These are phyloP conservation scores for Drosophila aldrichi DNA, from an alignment of 2,888 invertebrate species.

Conservation along the genomic window DNA sequence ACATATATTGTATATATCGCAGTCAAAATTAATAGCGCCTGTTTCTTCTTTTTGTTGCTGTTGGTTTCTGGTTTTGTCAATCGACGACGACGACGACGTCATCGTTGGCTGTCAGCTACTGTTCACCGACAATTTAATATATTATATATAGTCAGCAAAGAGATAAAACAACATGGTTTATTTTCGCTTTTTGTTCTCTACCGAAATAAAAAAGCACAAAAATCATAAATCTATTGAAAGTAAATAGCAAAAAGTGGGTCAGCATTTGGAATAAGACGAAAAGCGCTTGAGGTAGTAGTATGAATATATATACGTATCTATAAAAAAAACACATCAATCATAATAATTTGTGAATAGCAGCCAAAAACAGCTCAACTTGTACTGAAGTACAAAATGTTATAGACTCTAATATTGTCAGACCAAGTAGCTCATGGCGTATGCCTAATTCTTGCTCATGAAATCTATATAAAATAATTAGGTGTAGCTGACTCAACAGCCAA, in stretches of 20 bases:
- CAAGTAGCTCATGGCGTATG: conserved; percentile 54
- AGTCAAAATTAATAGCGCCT: conserved; percentile 65
- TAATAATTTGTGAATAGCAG: conserved; percentile 31
- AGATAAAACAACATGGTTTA: conserved; percentile 40
- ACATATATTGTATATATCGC: conserved; percentile 19
- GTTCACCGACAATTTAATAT: conserved; percentile 47
- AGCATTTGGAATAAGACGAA: conserved; percentile 36
- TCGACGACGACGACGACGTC: conserved; percentile 49
- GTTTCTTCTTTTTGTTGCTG: conserved; percentile 30
- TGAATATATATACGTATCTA: neutral
- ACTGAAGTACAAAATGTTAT: conserved; percentile 21
- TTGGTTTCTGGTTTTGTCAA: conserved; percentile 19
- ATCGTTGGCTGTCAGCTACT: conserved; percentile 64
- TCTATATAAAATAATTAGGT: conserved; percentile 18
- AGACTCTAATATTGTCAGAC: conserved; percentile 17
- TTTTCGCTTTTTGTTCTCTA: conserved; percentile 33
- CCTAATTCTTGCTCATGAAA: conserved; percentile 43
- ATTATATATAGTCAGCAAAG: conserved; percentile 23
- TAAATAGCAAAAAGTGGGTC: conserved; percentile 71
- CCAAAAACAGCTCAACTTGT: conserved; percentile 18
- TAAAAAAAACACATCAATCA: conserved; percentile 64
- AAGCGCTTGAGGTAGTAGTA: conserved; percentile 36
- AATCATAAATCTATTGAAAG: conserved; percentile 72
- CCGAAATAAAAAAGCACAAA: conserved; percentile 33
- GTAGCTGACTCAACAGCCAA: conserved; percentile 46